A percentile compares a stretch with the other conserved stretches of the same genome.
These are phyloP conservation scores for Himalopsyche tibetana DNA, from an alignment of 2,888 invertebrate species.

Conservation along the genomic window DNA sequence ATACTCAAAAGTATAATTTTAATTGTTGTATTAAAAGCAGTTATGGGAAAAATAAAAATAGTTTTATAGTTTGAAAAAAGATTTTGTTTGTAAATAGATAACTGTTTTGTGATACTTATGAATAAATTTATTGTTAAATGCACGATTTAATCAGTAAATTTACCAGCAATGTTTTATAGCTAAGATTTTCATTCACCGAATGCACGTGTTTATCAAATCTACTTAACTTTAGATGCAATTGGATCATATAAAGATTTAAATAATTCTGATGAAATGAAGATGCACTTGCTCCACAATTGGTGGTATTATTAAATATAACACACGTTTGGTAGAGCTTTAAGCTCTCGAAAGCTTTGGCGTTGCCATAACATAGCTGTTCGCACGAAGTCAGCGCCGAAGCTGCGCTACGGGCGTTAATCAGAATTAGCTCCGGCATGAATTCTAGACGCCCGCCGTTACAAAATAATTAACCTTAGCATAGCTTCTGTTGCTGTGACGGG, in stretches of 20 bases:
- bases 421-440: constrained; percentile 13
- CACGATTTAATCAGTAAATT: too few species aligned
- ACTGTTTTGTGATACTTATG: too few species aligned
- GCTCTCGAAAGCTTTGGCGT: not conserved
- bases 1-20: too few species aligned
- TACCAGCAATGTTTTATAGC: not conserved
- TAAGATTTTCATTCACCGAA: not conserved
- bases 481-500: not conserved
- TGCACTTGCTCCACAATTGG: not conserved
- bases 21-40: too few species aligned
- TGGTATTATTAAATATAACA: not conserved
- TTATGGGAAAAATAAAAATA: too few species aligned
- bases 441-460: constrained; percentile 21
- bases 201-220: not conserved
- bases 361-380: constrained; percentile 3
- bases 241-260: not conserved
- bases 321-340: not conserved
- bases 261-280: not conserved
- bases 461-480: constrained; percentile 3
- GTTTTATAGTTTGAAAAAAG: too few species aligned
- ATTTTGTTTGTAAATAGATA: too few species aligned
- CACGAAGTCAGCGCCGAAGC: constrained; percentile 12
- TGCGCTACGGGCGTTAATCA: constrained; percentile 2
- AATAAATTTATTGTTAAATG: too few species aligned
- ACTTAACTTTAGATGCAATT: not conserved